Base-by-base conservation (phyloP, 2,888 invertebrate species). In the Plebejus melissa region DNA sequence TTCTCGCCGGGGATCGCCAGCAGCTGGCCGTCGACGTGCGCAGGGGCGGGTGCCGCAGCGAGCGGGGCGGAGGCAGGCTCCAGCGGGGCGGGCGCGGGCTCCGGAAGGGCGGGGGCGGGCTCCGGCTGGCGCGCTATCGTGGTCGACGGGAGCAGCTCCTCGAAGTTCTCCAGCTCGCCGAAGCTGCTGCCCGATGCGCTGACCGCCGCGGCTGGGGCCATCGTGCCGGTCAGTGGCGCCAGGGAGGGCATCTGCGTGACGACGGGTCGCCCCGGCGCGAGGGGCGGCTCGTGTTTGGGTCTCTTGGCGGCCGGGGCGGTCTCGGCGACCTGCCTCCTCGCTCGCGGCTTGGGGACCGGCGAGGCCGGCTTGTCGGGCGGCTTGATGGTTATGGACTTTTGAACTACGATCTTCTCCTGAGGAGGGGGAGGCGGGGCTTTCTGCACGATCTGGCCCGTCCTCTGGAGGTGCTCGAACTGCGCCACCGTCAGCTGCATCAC, bases 1-100 rank as follows among this genome's bases (percentile, higher is more conserved):
- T 95, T 95, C 81, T 96, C 96, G 32, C 96, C 96, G 36, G 96
- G 96, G 70, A 97, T 93, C 16, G 96, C 96, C 83, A 96, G 90
- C 81, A 96, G 94, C 84, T 96, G 96, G 0, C 95, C 95, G 82
- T 96, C 95, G 1, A 94, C 89, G 16, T 13, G 54, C 41, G 95
- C 83, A 69, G 94, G 54, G 95, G 83, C 72, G 46, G 83, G 77
- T 16, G 82, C 87, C 77, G 82, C 87, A 0, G 83, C 80, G 36
- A 86, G 82, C 3, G 80, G 83, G 1, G 70, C 54, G 16, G 83
- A 77, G n/a, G 82, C 87, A 77, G 82, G 87, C 32, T 22, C 22
- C 22, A 0, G 41, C 41, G 9, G 81, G 82, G 3, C 22, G 22
- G 81, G 77, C 4, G 82, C 77, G 41, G 81, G 81, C 74, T 83